Evolutionary conservation across 1,140 invertebrate species (phyloP).

Genomic region (Drosophila elegans): DNA sequence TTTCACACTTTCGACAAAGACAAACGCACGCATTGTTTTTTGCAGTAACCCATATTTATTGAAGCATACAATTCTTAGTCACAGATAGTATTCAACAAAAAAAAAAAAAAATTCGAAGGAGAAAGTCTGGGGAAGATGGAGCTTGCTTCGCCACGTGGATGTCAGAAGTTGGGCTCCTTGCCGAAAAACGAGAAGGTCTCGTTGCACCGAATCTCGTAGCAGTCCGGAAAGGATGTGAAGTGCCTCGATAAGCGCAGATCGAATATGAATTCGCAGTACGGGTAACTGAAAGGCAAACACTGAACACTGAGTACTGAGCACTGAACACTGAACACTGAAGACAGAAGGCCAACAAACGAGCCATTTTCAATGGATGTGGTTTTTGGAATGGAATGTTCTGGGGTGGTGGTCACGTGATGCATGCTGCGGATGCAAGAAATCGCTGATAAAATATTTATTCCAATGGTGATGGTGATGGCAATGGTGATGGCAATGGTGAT

Average conservation of each 20-base stretch:
- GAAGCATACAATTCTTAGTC: conserved; percentile 47
- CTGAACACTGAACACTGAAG: neutral
- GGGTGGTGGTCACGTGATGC: neutral
- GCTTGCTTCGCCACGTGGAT: neutral
- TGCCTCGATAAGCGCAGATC: conserved; percentile 80
- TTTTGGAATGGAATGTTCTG: neutral
- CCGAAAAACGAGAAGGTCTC: conserved; percentile 81
- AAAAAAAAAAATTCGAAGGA: neutral
- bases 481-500: neutral
- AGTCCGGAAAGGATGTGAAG: conserved; percentile 77
- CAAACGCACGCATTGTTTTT: conserved; percentile 6
- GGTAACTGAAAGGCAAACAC: conserved; percentile 66
- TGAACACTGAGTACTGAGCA: too few relatives aligned
- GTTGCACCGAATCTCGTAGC: conserved; percentile 81
- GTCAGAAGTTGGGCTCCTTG: conserved; percentile 53
- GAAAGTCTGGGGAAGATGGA: neutral
- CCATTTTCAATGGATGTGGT: neutral
- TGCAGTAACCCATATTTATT: conserved; percentile 56
- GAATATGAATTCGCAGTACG: conserved; percentile 82
- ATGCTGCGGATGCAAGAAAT: conserved; percentile 5
- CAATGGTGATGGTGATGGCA: neutral
- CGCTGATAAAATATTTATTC: conserved; percentile 36
- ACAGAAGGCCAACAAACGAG: neutral
- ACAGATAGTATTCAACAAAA: conserved; percentile 7
- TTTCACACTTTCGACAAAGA: neutral